phyloP scores from a whole-genome alignment of 2,797 vertebrate species.

The Poecilia gillii region DNA sequence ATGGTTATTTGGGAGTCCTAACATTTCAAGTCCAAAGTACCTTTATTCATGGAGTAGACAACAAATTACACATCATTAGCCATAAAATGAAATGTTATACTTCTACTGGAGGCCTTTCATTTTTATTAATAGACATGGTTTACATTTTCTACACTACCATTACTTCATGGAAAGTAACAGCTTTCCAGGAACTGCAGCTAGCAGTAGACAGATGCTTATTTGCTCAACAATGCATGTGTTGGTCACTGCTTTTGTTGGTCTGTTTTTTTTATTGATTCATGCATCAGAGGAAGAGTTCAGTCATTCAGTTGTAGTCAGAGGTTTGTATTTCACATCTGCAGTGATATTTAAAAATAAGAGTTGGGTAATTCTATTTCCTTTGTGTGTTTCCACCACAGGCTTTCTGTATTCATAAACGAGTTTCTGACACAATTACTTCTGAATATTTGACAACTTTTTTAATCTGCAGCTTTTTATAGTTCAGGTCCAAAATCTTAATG shows the following conservation, averaged over 20 bases:
- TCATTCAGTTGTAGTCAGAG: background rate
- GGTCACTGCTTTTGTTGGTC: background rate
- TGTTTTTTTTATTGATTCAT: background rate
- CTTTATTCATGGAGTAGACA: conserved; percentile 33
- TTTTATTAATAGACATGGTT: conserved; percentile 53
- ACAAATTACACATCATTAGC: conserved; percentile 62
- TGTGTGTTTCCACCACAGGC: background rate
- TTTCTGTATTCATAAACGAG: background rate
- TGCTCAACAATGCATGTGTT: background rate
- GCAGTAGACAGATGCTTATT: background rate
- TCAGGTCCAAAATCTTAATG: background rate
- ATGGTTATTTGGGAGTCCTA: conserved; percentile 5
- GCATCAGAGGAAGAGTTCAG: background rate
- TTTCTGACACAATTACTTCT: background rate
- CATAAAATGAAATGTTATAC: conserved; percentile 53
- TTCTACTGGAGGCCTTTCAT: conserved; percentile 56
- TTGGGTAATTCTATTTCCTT: background rate
- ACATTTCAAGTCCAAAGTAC: conserved; percentile 33
- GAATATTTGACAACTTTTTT: background rate
- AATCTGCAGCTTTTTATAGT: background rate
- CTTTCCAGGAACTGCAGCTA: background rate
- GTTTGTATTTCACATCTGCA: background rate
- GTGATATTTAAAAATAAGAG: background rate
- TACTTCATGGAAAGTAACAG: conserved; percentile 15
- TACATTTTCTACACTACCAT: conserved; percentile 34